These are phyloP conservation scores for Campopleginae sp. DNA, from an alignment of 2,888 invertebrate genomes.

Conservation along the genomic window DNA sequence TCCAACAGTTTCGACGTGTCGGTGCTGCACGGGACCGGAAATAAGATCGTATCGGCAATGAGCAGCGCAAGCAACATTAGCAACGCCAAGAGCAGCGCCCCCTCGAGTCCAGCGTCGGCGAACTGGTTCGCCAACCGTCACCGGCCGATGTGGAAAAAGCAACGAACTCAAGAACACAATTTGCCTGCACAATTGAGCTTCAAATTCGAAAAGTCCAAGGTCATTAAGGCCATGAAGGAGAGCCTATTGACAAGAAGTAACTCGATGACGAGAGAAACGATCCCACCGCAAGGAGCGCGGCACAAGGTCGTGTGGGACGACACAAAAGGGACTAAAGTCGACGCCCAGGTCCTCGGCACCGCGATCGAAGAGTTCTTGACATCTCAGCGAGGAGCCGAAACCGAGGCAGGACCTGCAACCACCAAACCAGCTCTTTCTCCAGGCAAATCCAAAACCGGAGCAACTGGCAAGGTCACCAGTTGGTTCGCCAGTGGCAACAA, in stretches of 20 bases:
- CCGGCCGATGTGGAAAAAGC: constrained; percentile 89
- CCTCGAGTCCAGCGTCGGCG: constrained; percentile 84
- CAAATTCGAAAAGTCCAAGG: constrained; percentile 86
- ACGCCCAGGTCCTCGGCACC: constrained; percentile 90
- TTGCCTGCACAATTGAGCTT: constrained; percentile 85
- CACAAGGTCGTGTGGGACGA: constrained; percentile 91
- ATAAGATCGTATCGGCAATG: constrained; percentile 71
- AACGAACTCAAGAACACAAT: constrained; percentile 82
- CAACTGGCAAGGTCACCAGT: constrained; percentile 76
- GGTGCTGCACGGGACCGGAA: constrained; percentile 86
- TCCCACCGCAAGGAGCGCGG: constrained; percentile 64
- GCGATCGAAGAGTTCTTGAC: constrained; percentile 93
- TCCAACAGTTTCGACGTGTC: constrained; percentile 95
- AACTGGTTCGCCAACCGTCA: constrained; percentile 93
- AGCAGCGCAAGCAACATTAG: not conserved
- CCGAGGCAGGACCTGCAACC: constrained; percentile 78
- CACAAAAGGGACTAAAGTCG: constrained; percentile 91
- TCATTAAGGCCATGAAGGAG: constrained; percentile 85
- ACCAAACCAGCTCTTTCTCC: constrained; percentile 81
- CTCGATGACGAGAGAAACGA: constrained; percentile 72
- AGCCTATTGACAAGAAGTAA: constrained; percentile 76
- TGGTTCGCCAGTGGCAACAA: constrained; percentile 86
- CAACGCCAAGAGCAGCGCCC: not conserved
- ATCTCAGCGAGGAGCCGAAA: constrained; percentile 86
- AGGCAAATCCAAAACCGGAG: constrained; percentile 79